These are phyloP conservation scores for Microcebus tavaratra DNA, from an alignment of 2,113 vertebrate genomes.

Conservation along the genomic window DNA sequence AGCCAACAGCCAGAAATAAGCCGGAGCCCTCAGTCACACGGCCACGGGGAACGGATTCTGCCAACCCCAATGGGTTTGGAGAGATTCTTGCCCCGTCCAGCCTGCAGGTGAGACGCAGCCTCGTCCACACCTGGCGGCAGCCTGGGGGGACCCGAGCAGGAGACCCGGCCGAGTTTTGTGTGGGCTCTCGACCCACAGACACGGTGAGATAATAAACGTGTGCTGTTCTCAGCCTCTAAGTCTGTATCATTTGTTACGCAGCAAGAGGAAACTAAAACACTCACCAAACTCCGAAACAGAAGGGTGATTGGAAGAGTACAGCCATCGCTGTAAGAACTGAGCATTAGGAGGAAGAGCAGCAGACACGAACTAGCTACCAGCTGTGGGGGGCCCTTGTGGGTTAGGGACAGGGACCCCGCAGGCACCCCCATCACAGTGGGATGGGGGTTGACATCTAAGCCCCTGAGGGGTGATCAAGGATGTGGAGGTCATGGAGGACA, in stretches of 20 bases:
- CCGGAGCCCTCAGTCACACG: rapidly evolving
- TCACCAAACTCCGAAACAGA: neutral
- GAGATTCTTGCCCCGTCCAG: rapidly evolving
- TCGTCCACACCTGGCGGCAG: no score
- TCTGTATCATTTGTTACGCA: neutral
- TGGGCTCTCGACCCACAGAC: neutral
- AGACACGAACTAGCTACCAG: neutral
- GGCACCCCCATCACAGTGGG: neutral
- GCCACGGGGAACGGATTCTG: neutral
- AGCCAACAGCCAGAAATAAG: neutral
- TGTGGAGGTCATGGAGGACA: rapidly evolving
- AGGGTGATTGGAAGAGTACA: neutral
- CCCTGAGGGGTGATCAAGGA: neutral
- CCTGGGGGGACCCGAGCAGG: rapidly evolving
- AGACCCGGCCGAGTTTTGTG: rapidly evolving
- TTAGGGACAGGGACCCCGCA: neutral
- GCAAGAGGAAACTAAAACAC: neutral
- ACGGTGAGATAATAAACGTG: rapidly evolving
- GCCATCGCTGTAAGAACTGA: neutral
- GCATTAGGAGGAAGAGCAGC: neutral
- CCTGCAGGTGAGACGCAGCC: neutral
- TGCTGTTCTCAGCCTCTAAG: neutral
- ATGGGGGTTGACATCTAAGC: neutral
- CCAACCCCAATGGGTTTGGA: neutral
- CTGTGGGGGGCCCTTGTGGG: rapidly evolving